Conservation (phyloP, 1,140 invertebrate genomes). For the Drosophila bifasciata region DNA sequence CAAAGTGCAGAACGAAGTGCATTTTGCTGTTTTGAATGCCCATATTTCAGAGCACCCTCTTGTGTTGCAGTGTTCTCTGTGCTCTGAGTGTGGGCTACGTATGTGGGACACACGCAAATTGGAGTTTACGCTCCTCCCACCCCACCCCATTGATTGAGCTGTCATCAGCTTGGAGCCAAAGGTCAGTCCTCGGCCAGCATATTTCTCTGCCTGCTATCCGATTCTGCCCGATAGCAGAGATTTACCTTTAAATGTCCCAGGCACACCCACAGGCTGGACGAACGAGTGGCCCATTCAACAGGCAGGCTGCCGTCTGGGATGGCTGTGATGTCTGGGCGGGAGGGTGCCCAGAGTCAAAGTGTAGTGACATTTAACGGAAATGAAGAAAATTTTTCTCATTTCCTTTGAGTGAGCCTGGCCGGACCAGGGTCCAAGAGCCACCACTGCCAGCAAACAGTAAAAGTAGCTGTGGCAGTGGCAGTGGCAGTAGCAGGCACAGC, state of each 20-base stretch:
- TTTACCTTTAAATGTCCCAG: slow-evolving; percentile 8
- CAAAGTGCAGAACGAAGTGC: too few relatives aligned
- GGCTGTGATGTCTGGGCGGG: background rate
- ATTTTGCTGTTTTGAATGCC: too few relatives aligned
- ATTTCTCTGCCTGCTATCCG: too few relatives aligned
- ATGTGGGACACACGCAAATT: too few relatives aligned
- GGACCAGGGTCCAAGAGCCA: slow-evolving; percentile 9
- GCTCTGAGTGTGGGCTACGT: too few relatives aligned
- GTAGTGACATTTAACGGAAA: slow-evolving; percentile 73
- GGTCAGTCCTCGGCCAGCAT: slow-evolving; percentile 3
- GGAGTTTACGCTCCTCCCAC: too few relatives aligned
- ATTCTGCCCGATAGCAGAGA: background rate
- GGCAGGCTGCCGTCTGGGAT: slow-evolving; percentile 10
- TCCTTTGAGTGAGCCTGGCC: slow-evolving; percentile 56
- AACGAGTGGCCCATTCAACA: slow-evolving; percentile 50
- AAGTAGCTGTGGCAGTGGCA: background rate
- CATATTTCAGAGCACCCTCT: too few relatives aligned
- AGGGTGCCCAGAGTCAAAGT: slow-evolving; percentile 50
- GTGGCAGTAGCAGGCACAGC: background rate
- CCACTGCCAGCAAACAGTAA: background rate
- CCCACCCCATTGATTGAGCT: too few relatives aligned
- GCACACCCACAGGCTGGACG: background rate
- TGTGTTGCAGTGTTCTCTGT: too few relatives aligned
- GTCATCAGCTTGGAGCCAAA: too few relatives aligned
- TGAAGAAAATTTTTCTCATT: slow-evolving; percentile 79